Evolutionary conservation across 2,797 vertebrate species (phyloP).

Genomic region (Tragopan temminckii): DNA sequence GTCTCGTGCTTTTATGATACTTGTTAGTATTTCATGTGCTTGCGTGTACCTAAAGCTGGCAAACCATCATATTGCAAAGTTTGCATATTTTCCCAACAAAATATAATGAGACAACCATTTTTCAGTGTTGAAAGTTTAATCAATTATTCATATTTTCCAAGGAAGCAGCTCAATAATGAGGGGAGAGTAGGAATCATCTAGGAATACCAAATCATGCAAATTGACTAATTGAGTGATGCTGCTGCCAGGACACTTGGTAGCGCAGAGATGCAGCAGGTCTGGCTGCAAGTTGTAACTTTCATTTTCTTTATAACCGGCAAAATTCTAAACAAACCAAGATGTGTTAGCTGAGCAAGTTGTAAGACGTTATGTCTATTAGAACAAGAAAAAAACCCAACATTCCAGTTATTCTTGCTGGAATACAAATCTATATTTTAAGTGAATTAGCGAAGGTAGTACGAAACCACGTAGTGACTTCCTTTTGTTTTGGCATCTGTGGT

Average conservation of each 20-base stretch:
- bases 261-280: neutral
- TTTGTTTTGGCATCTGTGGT: constrained; percentile 2
- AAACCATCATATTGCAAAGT: neutral
- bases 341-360: constrained; percentile 5
- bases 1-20: neutral
- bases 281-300: neutral
- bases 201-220: constrained; percentile 9
- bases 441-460: neutral
- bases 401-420: neutral
- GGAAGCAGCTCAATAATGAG: neutral
- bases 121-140: constrained; percentile 8
- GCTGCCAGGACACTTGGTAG: neutral
- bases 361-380: neutral
- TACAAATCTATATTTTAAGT: neutral
- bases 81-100: neutral
- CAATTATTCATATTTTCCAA: constrained; percentile 42
- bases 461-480: neutral
- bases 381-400: neutral
- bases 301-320: neutral
- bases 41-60: neutral
- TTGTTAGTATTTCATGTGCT: neutral
- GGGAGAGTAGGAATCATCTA: neutral
- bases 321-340: neutral
- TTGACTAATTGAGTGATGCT: neutral
- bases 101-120: neutral